Evolutionary conservation across 2,888 invertebrate genomes (phyloP).

Genomic region (Ptychoptera albimana): DNA sequence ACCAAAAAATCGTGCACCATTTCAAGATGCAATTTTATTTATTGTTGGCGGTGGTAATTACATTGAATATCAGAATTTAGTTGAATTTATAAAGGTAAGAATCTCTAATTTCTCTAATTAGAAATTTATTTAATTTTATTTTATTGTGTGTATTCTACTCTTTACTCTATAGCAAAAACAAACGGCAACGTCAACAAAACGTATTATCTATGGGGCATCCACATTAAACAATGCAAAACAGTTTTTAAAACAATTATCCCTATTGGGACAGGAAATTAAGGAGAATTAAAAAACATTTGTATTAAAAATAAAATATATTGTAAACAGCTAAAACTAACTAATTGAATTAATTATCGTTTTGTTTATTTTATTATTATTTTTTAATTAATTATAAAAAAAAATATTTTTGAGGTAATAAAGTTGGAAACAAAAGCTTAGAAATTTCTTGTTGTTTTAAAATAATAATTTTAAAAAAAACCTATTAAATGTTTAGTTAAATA

Average conservation of each 20-base stretch:
- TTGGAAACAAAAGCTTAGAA: too few relatives aligned
- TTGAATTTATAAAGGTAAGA: slow-evolving; percentile 76
- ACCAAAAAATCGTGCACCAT: slow-evolving; percentile 49
- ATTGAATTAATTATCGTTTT: too few relatives aligned
- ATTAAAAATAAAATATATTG: too few relatives aligned
- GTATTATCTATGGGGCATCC: slow-evolving; percentile 89
- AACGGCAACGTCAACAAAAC: slow-evolving; percentile 44
- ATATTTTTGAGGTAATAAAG: too few relatives aligned
- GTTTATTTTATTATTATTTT: too few relatives aligned
- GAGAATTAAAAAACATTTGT: not conserved
- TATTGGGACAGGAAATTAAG: slow-evolving; percentile 57
- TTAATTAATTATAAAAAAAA: too few relatives aligned
- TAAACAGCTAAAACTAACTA: too few relatives aligned
- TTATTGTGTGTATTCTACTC: slow-evolving; percentile 8
- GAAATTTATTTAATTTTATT: slow-evolving; percentile 1
- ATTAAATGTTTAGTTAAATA: too few relatives aligned
- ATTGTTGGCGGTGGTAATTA: slow-evolving; percentile 93
- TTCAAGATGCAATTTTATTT: slow-evolving; percentile 81
- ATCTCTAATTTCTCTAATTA: not conserved
- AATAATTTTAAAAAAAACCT: too few relatives aligned
- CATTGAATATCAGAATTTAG: slow-evolving; percentile 97
- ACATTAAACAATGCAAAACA: slow-evolving; percentile 87
- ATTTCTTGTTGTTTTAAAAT: too few relatives aligned
- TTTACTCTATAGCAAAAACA: slow-evolving; percentile 49
- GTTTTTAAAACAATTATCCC: slow-evolving; percentile 82